Base-by-base conservation (phyloP, 2,797 vertebrate genomes). In the Siniperca obscura region DNA sequence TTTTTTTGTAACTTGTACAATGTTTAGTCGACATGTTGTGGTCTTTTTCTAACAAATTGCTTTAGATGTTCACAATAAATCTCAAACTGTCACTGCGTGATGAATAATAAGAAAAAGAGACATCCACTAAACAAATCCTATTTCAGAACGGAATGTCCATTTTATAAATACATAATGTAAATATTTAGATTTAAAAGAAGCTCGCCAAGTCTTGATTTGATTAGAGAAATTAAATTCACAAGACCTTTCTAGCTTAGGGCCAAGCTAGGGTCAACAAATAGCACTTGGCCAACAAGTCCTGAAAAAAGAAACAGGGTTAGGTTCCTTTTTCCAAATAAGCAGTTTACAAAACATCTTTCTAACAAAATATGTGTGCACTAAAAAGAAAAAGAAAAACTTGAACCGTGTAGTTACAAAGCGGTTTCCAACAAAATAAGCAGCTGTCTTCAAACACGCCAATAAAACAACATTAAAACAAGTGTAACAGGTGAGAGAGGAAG, bases 41-140 rank as follows among this genome's bases (percentile, higher is more conserved):
- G 48, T 60, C 64, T 67, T 30, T 70, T 59, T 74, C 62, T 13
- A 62, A 87, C 66, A 48, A 74, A 85, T 3, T 21, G 38, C 76
- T 61, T 91, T 19, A 83, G 89, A 83, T 86, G 72, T 74, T 85
- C 21, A 17, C 55, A 40, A 71, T 85, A 86, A 84, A 88, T 89
- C 77, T 60, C 17, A 12, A 70, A 57, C 22, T 70, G 22, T 71
- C 65, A 62, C 17, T 14, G 38, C 30, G 30, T 82, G 27, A 83
- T 70, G 64, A 48, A 76, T 73, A n/a, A 38, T 21, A 61, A 48
- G 12, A 72, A 79, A 71, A 65, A 17, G 19, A 13, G 42, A 64
- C 19, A 53, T 36, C 8, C 10, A 16, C 57, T 36, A 59, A 85
- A 80, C 53, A 80, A 83, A 73, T 46, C 9, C 22, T 56, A 21